Conservation (phyloP, 2,113 vertebrate species). For the Camelus bactrianus region DNA sequence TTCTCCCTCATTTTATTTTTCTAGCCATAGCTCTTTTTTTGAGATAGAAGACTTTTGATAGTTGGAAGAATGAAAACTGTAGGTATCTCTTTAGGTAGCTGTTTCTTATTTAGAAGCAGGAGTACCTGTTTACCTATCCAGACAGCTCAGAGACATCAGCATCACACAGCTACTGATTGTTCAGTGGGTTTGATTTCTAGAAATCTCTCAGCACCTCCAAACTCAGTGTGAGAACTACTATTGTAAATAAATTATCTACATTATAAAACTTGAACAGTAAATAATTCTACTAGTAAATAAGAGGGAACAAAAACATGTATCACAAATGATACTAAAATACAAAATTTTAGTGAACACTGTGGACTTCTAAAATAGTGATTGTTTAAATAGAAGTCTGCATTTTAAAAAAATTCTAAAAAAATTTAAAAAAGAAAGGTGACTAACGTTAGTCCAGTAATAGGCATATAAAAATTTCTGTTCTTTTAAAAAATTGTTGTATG, state of each 20-base stretch:
- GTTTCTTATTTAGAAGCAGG: not conserved
- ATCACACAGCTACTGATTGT: not conserved
- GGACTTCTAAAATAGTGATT: conserved; percentile 3
- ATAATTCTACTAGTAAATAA: conserved; percentile 17
- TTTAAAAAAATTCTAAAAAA: not conserved
- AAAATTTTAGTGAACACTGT: conserved; percentile 46
- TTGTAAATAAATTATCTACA: conserved; percentile 1
- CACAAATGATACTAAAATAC: not conserved
- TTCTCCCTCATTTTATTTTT: conserved; percentile 6
- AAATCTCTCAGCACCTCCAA: not conserved
- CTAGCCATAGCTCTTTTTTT: not conserved
- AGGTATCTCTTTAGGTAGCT: not conserved
- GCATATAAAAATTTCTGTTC: not conserved
- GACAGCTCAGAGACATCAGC: not conserved
- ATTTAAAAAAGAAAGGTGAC: not conserved
- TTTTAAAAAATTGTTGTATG: not conserved
- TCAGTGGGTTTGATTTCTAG: conserved; percentile 11
- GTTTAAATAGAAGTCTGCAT: not conserved
- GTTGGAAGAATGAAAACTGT: not conserved
- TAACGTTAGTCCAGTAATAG: conserved; percentile 12
- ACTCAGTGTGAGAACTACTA: conserved; percentile 11
- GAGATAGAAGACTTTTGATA: not conserved
- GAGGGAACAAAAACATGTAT: not conserved
- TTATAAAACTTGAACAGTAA: conserved; percentile 31
- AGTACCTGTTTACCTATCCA: not conserved